Base-by-base conservation (phyloP, 2,113 vertebrate species). In the Periophthalmus modestus region DNA sequence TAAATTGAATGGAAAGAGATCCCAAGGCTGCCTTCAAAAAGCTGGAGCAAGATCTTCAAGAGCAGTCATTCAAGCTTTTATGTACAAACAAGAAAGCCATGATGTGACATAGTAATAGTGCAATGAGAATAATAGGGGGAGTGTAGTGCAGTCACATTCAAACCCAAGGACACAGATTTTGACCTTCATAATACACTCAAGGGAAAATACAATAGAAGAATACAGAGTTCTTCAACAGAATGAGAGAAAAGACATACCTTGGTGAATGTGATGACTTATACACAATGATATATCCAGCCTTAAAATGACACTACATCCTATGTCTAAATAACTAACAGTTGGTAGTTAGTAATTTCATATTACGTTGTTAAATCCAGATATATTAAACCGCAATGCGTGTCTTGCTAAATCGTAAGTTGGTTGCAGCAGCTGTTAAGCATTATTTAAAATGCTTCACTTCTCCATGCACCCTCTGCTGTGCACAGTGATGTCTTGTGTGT, bases 91-190 rank as follows among this genome's bases (percentile, higher is more conserved):
- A 36, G 62, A 72, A 61, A 28, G 3, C 34, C 33, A 50, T 59
- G n/a, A 28, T 72, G 19, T 71, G 33, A 63, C 13, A 70, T 14
- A 67, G 13, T 73, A 68, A 72, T 47, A 66, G 5, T 68, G 55
- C 11, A 24, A 2, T 3, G 21, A 66, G 63, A 39, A 66, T 66
- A 43, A 6, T 65, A 69, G 50, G 77, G 72, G 69, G 68, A 71
- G 57, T 73, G 50, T 71, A 69, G 9, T 58, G 68, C 73, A 80
- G 58, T 61, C 75, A 58, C 50, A 71, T 82, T 24, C 24, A 74
- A 86, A 76, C 73, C 78, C 78, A 83, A 88, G 82, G 79, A 74
- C 34, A 0, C 28, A 71, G 57, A 69, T 66, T 72, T 75, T 2
- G 82, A 66, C 62, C 21, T 73, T 77, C 18, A 66, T 63, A 12